A percentile compares a stretch with the other conserved stretches of the same genome.
Evolutionary conservation across 2,888 invertebrate species (phyloP).

Genomic region (Andrena trimmerana): DNA sequence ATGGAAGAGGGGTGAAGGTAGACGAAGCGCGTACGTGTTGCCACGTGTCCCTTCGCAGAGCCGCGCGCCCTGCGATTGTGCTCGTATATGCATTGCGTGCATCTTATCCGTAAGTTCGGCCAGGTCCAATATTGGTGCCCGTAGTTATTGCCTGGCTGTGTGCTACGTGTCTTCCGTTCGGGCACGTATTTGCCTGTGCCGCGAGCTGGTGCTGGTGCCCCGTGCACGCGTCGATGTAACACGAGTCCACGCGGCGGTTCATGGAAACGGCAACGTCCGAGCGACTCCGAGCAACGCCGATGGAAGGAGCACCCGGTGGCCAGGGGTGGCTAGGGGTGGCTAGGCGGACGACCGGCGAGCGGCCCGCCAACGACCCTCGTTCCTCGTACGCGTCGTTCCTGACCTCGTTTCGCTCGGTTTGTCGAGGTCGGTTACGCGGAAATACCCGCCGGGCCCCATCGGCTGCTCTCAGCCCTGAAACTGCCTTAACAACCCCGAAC

Average conservation of each 20-base stretch:
- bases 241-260: slow-evolving; percentile 33
- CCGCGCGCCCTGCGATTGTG: slow-evolving; percentile 10
- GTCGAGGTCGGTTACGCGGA: slow-evolving; percentile 81
- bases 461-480: slow-evolving; percentile 14
- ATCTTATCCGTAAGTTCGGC: slow-evolving; percentile 33
- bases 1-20: not conserved
- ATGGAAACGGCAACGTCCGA: slow-evolving; percentile 64
- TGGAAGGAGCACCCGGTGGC: slow-evolving; percentile 66
- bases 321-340: slow-evolving; percentile 33
- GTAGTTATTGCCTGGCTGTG: slow-evolving; percentile 29
- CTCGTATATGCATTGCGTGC: slow-evolving; percentile 40
- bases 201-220: slow-evolving; percentile 16
- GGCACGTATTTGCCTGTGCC: slow-evolving; percentile 19
- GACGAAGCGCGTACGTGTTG: not conserved
- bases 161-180: slow-evolving; percentile 22
- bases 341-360: slow-evolving; percentile 54
- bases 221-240: slow-evolving; percentile 55
- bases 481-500: slow-evolving; percentile 17
- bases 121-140: slow-evolving; percentile 29
- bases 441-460: slow-evolving; percentile 59
- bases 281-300: slow-evolving; percentile 72
- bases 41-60: slow-evolving; percentile 13
- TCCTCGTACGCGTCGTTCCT: slow-evolving; percentile 76
- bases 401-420: slow-evolving; percentile 81
- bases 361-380: slow-evolving; percentile 68